These are phyloP conservation scores for Cecropterus lyciades DNA, from an alignment of 1,140 invertebrate genomes.

Conservation along the genomic window DNA sequence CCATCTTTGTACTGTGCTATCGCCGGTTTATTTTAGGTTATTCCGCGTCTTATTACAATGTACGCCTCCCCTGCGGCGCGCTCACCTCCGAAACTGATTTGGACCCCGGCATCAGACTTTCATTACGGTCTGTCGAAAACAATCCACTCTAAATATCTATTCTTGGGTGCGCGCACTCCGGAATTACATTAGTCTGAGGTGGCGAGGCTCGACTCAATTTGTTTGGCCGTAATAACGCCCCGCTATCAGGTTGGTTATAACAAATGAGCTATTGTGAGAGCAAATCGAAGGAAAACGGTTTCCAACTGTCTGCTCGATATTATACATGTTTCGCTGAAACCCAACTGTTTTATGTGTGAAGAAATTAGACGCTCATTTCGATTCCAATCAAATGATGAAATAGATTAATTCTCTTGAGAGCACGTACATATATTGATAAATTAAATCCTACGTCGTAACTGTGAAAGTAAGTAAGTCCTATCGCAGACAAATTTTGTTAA, in stretches of 20 bases:
- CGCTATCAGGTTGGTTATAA: conserved; percentile 82
- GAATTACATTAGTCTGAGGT: conserved; percentile 84
- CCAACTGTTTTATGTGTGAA: conserved; percentile 30
- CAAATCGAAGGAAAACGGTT: conserved; percentile 76
- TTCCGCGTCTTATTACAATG: conserved; percentile 83
- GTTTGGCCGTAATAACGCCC: conserved; percentile 81
- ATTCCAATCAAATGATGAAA: conserved; percentile 2
- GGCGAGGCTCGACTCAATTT: conserved; percentile 83
- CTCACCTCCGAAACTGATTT: conserved; percentile 81
- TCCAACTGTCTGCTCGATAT: conserved; percentile 73
- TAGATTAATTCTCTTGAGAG: not conserved
- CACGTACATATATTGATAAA: too few relatives aligned
- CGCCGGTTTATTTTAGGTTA: conserved; percentile 82
- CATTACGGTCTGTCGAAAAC: conserved; percentile 84
- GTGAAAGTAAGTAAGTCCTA: not conserved
- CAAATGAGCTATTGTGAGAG: conserved; percentile 81
- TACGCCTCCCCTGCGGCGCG: conserved; percentile 80
- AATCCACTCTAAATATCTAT: conserved; percentile 84
- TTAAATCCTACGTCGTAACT: too few relatives aligned
- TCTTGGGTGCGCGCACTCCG: conserved; percentile 79
- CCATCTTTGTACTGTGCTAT: conserved; percentile 74
- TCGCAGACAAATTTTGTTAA: not conserved
- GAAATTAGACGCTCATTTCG: not conserved
- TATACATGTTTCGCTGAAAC: conserved; percentile 47
- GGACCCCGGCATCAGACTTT: conserved; percentile 79